A percentile compares a stretch with the other conserved stretches of the same genome.
Conservation (phyloP, 2,113 vertebrate genomes). For the Ivindomyrus marchei region DNA sequence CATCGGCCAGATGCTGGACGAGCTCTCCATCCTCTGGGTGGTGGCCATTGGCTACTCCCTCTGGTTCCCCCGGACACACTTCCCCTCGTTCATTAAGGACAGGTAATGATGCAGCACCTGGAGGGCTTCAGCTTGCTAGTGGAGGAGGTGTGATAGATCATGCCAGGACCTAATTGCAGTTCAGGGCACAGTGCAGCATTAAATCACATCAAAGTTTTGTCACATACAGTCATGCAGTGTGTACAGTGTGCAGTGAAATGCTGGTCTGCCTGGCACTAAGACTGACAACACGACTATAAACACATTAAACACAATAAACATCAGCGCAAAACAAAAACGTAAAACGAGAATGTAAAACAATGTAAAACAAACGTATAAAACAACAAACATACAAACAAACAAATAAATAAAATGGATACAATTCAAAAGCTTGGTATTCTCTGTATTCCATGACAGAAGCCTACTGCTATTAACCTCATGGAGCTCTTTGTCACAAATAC, state of each 20-base stretch:
- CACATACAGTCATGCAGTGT: not conserved
- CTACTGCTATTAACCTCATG: not conserved
- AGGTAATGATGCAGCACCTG: conserved; percentile 58
- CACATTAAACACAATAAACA: not conserved
- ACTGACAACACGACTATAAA: not conserved
- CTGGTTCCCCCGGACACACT: conserved; percentile 77
- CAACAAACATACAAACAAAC: not conserved
- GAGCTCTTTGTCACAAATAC: not conserved
- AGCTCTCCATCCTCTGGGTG: conserved; percentile 87
- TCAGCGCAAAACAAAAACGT: not conserved
- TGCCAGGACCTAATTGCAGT: conserved; percentile 15
- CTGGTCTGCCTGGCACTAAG: not conserved
- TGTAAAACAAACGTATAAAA: not conserved
- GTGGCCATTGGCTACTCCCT: conserved; percentile 69
- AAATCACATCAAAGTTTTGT: not conserved
- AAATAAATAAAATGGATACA: not conserved
- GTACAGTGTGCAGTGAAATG: not conserved
- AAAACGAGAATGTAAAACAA: too few relatives aligned
- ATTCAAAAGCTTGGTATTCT: not conserved
- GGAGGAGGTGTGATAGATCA: not conserved
- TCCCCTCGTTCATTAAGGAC: conserved; percentile 71
- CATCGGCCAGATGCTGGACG: conserved; percentile 85
- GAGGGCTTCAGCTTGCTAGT: not conserved
- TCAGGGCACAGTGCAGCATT: conserved; percentile 15
- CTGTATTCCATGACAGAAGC: not conserved